Percentiles rank a stretch among this genome's conserved stretches.
Conservation (phyloP, 2,113 vertebrate genomes). For the Phrynosoma blainvillii region DNA sequence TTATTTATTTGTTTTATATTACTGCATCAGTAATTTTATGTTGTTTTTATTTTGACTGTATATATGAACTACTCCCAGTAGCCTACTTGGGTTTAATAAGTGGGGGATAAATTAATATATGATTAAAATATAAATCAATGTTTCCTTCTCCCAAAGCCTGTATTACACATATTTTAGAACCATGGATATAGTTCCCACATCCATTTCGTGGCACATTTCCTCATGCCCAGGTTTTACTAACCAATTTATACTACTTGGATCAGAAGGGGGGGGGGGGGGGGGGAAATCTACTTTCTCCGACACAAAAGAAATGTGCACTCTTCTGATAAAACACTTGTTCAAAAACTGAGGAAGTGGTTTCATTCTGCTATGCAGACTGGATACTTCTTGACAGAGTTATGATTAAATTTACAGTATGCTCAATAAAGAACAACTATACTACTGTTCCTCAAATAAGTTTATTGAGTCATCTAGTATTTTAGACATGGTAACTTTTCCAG, state of each 20-base stretch:
- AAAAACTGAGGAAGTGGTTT: conserved; percentile 77
- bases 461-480: conserved; percentile 29
- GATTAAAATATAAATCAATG: neutral
- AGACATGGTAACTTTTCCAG: neutral
- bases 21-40: too few species aligned
- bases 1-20: too few species aligned
- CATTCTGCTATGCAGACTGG: conserved; percentile 57
- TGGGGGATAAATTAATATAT: too few species aligned
- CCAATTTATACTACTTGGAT: neutral
- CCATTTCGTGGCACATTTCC: neutral
- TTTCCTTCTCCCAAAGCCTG: neutral
- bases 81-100: too few species aligned
- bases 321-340: conserved; percentile 70
- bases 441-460: conserved; percentile 46
- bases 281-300: neutral
- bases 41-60: too few species aligned
- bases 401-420: conserved; percentile 20
- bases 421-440: conserved; percentile 24
- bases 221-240: conserved; percentile 25
- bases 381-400: conserved; percentile 56
- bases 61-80: too few species aligned
- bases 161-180: neutral
- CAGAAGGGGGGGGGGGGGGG: conserved; percentile 9
- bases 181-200: neutral
- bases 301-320: conserved; percentile 65